These are phyloP conservation scores for Teleopsis dalmanni DNA, from an alignment of 1,140 invertebrate species.

Conservation along the genomic window DNA sequence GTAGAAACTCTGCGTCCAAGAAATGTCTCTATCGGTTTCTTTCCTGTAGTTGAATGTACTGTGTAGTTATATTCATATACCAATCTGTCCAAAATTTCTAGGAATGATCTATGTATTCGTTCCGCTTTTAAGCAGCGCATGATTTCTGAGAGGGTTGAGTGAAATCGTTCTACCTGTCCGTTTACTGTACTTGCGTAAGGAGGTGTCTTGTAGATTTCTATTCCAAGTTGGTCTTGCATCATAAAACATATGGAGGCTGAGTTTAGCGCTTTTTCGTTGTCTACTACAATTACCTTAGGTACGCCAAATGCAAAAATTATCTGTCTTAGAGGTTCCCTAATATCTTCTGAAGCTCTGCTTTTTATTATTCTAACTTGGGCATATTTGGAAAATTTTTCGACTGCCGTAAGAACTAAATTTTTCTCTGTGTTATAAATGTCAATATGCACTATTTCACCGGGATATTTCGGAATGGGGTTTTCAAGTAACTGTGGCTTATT, in stretches of 20 bases:
- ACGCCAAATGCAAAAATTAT: slow-evolving; percentile 6
- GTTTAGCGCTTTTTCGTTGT: slow-evolving; percentile 13
- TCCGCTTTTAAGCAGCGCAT: slow-evolving; percentile 11
- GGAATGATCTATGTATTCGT: background rate
- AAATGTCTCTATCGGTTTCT: slow-evolving; percentile 8
- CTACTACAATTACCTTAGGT: slow-evolving; percentile 9
- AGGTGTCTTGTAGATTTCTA: slow-evolving; percentile 5
- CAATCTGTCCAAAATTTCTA: slow-evolving; percentile 7
- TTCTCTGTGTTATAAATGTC: slow-evolving; percentile 14
- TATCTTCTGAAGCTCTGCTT: slow-evolving; percentile 12
- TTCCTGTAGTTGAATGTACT: slow-evolving; percentile 8
- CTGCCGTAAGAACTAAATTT: slow-evolving; percentile 3
- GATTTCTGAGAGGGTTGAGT: slow-evolving; percentile 16
- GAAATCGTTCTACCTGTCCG: slow-evolving; percentile 16
- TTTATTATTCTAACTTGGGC: slow-evolving; percentile 9
- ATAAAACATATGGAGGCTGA: slow-evolving; percentile 4
- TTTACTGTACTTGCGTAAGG: slow-evolving; percentile 9
- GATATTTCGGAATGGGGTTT: slow-evolving; percentile 16
- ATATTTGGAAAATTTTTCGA: slow-evolving; percentile 20
- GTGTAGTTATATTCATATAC: slow-evolving; percentile 14
- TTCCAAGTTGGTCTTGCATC: slow-evolving; percentile 4
- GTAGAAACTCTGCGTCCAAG: background rate
- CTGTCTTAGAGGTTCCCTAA: slow-evolving; percentile 6
- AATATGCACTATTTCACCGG: slow-evolving; percentile 14
- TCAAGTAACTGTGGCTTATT: slow-evolving; percentile 2